A percentile compares a stretch with the other conserved stretches of the same genome.
phyloP scores from a whole-genome alignment of 2,888 invertebrate species.

The Aricia artaxerxes region DNA sequence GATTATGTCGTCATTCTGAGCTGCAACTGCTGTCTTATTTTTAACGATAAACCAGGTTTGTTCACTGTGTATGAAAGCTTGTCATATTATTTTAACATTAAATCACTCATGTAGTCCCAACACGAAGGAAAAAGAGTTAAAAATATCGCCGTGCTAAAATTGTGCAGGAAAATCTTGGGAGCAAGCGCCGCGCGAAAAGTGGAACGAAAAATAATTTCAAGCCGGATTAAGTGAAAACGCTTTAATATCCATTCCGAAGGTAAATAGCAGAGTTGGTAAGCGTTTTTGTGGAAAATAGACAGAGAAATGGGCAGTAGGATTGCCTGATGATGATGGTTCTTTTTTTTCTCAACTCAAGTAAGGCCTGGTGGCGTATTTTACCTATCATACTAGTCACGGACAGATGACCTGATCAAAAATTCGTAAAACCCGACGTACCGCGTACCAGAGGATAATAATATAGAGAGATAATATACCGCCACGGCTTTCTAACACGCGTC shows the following conservation, averaged over 20 bases:
- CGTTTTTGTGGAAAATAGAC: neutral
- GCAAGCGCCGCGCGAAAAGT: slow-evolving; percentile 13
- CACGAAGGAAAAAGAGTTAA: neutral
- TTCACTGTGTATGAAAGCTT: neutral
- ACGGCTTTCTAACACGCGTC: too few relatives aligned
- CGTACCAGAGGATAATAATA: too few relatives aligned
- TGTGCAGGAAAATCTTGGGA: neutral
- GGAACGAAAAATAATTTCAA: slow-evolving; percentile 17
- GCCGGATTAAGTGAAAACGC: slow-evolving; percentile 23
- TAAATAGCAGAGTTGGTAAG: neutral
- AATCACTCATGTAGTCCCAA: neutral
- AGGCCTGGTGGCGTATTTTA: too few relatives aligned
- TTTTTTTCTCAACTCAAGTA: too few relatives aligned
- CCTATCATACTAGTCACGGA: too few relatives aligned
- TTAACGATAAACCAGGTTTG: neutral
- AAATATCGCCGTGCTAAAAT: slow-evolving; percentile 6
- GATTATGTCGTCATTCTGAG: neutral
- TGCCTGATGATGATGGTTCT: too few relatives aligned
- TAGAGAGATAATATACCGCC: too few relatives aligned
- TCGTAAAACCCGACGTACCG: too few relatives aligned
- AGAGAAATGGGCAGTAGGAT: neutral
- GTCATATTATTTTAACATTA: slow-evolving; percentile 13
- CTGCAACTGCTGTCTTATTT: neutral
- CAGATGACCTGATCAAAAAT: too few relatives aligned
- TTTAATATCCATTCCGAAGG: neutral